Evolutionary conservation across 1,140 invertebrate species (phyloP).

Genomic region (Leptonema lineaticorne): DNA sequence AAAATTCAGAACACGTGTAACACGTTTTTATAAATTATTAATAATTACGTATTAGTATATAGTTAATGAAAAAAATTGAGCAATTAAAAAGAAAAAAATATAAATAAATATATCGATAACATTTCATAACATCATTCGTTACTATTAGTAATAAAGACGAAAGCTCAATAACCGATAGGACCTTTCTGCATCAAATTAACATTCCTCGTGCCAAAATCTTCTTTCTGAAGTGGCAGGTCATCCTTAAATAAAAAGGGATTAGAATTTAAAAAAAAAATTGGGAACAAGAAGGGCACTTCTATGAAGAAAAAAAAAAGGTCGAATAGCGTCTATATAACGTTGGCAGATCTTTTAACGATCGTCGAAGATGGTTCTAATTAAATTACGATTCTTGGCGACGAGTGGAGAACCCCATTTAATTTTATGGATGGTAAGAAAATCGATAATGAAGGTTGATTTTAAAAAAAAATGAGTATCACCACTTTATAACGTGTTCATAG

Average conservation of each 20-base stretch:
- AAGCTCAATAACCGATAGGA: neutral
- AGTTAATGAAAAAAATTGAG: too few species aligned
- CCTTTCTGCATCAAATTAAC: constrained; percentile 18
- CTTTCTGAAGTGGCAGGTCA: neutral
- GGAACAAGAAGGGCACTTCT: too few species aligned
- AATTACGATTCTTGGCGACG: constrained; percentile 29
- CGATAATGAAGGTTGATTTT: neutral
- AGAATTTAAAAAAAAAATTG: too few species aligned
- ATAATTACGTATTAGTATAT: too few species aligned
- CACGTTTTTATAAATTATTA: too few species aligned
- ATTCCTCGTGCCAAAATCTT: constrained; percentile 9
- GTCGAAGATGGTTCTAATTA: constrained; percentile 25
- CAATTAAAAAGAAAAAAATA: too few species aligned
- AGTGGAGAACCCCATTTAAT: neutral
- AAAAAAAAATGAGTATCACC: neutral
- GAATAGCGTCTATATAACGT: neutral
- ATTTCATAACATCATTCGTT: too few species aligned
- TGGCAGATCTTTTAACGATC: constrained; percentile 29
- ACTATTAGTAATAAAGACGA: too few species aligned
- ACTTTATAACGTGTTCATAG: too few species aligned
- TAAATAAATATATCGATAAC: too few species aligned
- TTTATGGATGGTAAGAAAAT: too few species aligned
- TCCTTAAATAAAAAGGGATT: neutral
- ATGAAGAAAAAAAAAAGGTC: constrained; percentile 8
- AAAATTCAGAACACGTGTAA: too few species aligned